Evolutionary conservation across 1,140 invertebrate genomes (phyloP).

Genomic region (Drepana arcuata): DNA sequence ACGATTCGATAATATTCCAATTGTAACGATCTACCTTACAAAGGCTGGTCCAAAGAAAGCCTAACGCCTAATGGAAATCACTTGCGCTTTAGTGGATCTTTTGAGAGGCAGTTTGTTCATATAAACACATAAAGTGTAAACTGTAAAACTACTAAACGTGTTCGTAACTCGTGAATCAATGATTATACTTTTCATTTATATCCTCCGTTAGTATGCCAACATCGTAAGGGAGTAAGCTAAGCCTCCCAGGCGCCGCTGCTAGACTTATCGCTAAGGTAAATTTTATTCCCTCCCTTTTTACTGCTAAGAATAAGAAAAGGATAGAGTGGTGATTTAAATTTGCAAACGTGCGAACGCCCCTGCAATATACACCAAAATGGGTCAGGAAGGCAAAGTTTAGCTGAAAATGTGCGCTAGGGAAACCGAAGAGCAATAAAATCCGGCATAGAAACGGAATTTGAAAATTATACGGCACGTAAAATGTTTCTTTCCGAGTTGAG

Average conservation of each 20-base stretch:
- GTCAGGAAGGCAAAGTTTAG: slow-evolving; percentile 69
- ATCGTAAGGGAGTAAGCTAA: slow-evolving; percentile 12
- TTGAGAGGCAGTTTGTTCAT: no score
- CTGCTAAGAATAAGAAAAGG: slow-evolving; percentile 20
- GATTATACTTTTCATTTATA: no score
- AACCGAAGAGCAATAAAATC: slow-evolving; percentile 61
- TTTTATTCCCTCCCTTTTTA: slow-evolving; percentile 24
- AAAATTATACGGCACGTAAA: slow-evolving; percentile 59
- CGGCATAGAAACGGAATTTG: slow-evolving; percentile 47
- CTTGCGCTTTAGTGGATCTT: no score
- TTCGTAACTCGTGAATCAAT: no score
- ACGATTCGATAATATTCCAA: no score
- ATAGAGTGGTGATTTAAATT: slow-evolving; percentile 38
- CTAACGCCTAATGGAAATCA: no score
- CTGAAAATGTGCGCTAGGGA: slow-evolving; percentile 51
- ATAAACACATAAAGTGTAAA: no score
- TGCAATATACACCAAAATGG: slow-evolving; percentile 59
- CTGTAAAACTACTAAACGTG: no score
- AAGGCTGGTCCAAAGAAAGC: no score
- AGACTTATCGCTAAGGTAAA: slow-evolving; percentile 31
- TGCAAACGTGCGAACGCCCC: slow-evolving; percentile 40
- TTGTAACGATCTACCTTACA: no score
- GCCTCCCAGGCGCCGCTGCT: no score
- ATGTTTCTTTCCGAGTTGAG: slow-evolving; percentile 10
- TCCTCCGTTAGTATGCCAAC: no score